A percentile compares a stretch with the other conserved stretches of the same genome.
Conservation (phyloP, 2,797 vertebrate species). For the Columba guinea region DNA sequence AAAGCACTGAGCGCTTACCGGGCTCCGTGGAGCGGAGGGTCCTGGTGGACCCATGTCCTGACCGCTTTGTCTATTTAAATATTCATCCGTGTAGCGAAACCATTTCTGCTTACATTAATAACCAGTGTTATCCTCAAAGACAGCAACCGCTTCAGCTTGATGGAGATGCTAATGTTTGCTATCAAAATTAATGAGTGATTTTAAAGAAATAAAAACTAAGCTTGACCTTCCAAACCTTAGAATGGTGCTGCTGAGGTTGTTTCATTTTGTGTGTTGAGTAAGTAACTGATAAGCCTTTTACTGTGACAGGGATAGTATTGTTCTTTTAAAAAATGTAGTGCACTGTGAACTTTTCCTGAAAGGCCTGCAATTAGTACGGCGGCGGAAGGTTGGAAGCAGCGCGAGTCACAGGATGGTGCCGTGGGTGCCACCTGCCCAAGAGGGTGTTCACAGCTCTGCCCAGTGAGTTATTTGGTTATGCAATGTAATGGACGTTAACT, state of each 20-base stretch:
- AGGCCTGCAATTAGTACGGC: not conserved
- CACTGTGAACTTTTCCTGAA: not conserved
- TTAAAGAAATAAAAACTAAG: constrained; percentile 10
- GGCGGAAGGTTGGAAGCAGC: not conserved
- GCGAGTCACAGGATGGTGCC: not conserved
- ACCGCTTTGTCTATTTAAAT: constrained; percentile 40
- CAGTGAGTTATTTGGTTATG: not conserved
- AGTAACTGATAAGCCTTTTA: not conserved
- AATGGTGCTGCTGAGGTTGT: not conserved
- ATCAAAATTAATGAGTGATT: not conserved
- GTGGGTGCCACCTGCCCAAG: not conserved
- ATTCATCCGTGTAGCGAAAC: constrained; percentile 38
- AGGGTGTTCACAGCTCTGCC: not conserved
- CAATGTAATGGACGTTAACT: not conserved
- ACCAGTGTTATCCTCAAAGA: constrained; percentile 32
- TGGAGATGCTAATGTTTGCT: constrained; percentile 14
- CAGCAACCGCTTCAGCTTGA: not conserved
- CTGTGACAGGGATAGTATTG: not conserved
- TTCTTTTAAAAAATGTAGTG: not conserved
- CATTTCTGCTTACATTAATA: not conserved
- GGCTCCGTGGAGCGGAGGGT: not conserved
- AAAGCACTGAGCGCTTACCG: not conserved
- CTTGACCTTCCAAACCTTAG: constrained; percentile 3
- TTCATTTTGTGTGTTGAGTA: not conserved
- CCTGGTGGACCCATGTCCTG: constrained; percentile 13